Conservation (phyloP, 2,113 vertebrate genomes). For the Oxygymnocypris stewartii region DNA sequence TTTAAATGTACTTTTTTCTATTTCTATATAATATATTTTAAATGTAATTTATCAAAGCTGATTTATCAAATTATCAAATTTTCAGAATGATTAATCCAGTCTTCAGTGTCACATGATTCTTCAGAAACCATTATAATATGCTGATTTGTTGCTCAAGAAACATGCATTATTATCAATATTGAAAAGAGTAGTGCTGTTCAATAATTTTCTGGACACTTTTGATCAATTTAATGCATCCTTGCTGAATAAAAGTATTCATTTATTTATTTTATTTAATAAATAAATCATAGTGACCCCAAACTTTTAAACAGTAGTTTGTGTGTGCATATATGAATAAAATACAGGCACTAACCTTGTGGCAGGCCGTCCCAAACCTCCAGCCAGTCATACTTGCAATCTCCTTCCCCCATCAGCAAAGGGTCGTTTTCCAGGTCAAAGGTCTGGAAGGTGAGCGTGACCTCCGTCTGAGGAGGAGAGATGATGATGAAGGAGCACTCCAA, state of each 20-base stretch:
- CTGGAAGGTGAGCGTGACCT: slow-evolving; percentile 90
- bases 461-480: slow-evolving; percentile 89
- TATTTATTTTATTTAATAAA: too few relatives aligned
- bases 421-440: slow-evolving; percentile 96
- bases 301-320: neutral
- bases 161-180: neutral
- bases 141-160: neutral
- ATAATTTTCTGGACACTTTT: neutral
- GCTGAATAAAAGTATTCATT: too few relatives aligned
- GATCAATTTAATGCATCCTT: too few relatives aligned
- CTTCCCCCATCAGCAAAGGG: slow-evolving; percentile 89
- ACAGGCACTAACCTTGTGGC: slow-evolving; percentile 84
- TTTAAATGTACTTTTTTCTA: neutral
- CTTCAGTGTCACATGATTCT: neutral
- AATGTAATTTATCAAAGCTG: neutral
- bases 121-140: neutral
- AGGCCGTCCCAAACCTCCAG: slow-evolving; percentile 98
- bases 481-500: slow-evolving; percentile 96
- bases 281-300: too few relatives aligned
- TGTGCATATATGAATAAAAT: neutral
- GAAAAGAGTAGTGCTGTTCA: neutral
- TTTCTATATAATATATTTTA: neutral
- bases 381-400: slow-evolving; percentile 98
- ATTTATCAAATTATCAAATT: too few relatives aligned
- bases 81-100: too few relatives aligned